Conservation (phyloP, 2,888 invertebrate genomes). For the Lamellibrachia columna region DNA sequence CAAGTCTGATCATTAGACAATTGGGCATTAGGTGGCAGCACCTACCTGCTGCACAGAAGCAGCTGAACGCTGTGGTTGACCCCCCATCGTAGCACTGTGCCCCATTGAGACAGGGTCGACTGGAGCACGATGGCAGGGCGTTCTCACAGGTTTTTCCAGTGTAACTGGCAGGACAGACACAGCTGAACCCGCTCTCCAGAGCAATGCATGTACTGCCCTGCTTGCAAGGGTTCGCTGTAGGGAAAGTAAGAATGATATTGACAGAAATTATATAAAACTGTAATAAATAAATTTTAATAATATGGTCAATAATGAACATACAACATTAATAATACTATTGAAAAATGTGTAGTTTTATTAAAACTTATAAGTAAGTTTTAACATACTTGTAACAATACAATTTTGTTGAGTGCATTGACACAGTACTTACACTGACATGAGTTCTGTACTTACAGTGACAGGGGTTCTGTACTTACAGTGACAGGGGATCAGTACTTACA, state of each 20-base stretch:
- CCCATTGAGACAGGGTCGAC: conserved; percentile 38
- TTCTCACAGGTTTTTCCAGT: conserved; percentile 35
- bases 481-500: too few species aligned
- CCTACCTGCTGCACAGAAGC: conserved; percentile 37
- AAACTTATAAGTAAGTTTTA: too few species aligned
- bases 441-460: too few species aligned
- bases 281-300: too few species aligned
- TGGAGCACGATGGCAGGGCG: conserved; percentile 33
- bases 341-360: too few species aligned
- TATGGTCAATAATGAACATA: too few species aligned
- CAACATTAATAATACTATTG: too few species aligned
- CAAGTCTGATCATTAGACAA: not conserved
- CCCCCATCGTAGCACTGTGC: conserved; percentile 34
- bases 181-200: conserved; percentile 27
- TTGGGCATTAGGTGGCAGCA: not conserved
- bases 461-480: too few species aligned
- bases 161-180: conserved; percentile 36
- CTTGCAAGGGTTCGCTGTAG: conserved; percentile 39
- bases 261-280: too few species aligned
- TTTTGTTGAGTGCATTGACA: too few species aligned
- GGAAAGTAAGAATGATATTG: not conserved
- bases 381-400: too few species aligned
- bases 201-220: conserved; percentile 38
- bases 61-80: conserved; percentile 23
- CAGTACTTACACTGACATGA: too few species aligned